Percentiles rank a stretch among this genome's conserved stretches.
These are phyloP conservation scores for Cecidostiba fungosa DNA, from an alignment of 2,888 invertebrate species.

Conservation along the genomic window DNA sequence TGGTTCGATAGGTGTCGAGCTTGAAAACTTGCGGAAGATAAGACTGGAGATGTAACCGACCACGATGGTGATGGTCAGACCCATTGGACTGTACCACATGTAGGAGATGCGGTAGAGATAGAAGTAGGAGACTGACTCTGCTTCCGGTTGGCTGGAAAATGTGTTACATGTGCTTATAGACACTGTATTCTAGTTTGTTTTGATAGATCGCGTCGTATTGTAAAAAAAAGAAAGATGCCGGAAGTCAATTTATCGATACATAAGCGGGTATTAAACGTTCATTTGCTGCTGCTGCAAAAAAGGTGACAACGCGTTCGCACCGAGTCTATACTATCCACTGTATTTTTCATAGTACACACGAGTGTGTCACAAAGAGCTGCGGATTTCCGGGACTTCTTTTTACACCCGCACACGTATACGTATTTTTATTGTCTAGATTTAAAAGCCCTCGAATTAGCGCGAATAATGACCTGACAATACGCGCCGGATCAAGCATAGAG, in stretches of 20 bases:
- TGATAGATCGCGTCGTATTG: background rate
- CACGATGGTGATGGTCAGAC: constrained; percentile 81
- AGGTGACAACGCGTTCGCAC: constrained; percentile 5
- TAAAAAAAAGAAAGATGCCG: background rate
- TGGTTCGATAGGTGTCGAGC: constrained; percentile 74
- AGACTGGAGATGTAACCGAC: constrained; percentile 82
- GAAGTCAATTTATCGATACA: constrained; percentile 31
- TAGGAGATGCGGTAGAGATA: constrained; percentile 86
- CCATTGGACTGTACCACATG: constrained; percentile 86
- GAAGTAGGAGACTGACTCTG: constrained; percentile 49
- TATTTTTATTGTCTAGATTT: constrained; percentile 50
- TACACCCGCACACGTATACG: background rate
- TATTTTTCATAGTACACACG: background rate
- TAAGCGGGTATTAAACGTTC: background rate
- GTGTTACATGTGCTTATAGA: background rate
- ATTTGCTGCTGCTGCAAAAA: background rate
- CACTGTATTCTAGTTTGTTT: background rate
- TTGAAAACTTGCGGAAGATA: constrained; percentile 76
- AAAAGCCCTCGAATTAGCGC: constrained; percentile 54
- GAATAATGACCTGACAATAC: constrained; percentile 48
- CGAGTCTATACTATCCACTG: background rate
- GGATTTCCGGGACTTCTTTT: constrained; percentile 54
- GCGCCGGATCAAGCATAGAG: constrained; percentile 27
- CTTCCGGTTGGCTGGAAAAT: constrained; percentile 1
- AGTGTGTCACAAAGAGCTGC: constrained; percentile 38